Conservation (phyloP, 2,113 vertebrate species). For the Cyprinus carpio region DNA sequence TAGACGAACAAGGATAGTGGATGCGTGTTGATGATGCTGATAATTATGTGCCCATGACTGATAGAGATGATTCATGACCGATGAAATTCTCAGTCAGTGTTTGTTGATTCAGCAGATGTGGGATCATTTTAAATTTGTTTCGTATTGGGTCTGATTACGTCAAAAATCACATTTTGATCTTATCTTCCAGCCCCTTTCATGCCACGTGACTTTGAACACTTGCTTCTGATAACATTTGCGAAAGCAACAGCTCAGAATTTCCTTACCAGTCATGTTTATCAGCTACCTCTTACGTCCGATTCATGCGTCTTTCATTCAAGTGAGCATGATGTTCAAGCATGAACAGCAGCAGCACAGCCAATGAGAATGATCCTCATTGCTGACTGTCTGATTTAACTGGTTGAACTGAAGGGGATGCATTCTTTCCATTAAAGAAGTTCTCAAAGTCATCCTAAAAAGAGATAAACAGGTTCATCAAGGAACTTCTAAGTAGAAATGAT, state of each 20-base stretch:
- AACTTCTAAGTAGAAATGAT: background rate
- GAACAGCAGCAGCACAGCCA: background rate
- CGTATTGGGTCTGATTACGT: background rate
- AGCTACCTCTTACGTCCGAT: background rate
- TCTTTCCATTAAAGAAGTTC: background rate
- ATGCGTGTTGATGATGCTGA: too few species aligned
- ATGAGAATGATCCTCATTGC: background rate
- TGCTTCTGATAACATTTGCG: background rate
- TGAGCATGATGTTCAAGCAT: background rate
- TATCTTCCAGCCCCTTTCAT: background rate
- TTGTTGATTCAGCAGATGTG: background rate
- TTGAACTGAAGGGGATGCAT: background rate
- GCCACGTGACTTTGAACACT: background rate
- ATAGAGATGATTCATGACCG: too few species aligned
- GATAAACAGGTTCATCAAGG: background rate
- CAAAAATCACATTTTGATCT: background rate
- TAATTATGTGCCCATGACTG: too few species aligned
- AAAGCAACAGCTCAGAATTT: background rate
- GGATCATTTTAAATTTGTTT: background rate
- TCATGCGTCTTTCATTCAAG: background rate
- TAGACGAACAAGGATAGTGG: too few species aligned
- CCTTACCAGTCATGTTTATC: background rate
- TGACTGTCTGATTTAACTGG: background rate
- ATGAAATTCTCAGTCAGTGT: too few species aligned
- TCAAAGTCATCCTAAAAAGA: background rate